phyloP scores from a whole-genome alignment of 2,113 vertebrate species.

The Litocranius walleri region DNA sequence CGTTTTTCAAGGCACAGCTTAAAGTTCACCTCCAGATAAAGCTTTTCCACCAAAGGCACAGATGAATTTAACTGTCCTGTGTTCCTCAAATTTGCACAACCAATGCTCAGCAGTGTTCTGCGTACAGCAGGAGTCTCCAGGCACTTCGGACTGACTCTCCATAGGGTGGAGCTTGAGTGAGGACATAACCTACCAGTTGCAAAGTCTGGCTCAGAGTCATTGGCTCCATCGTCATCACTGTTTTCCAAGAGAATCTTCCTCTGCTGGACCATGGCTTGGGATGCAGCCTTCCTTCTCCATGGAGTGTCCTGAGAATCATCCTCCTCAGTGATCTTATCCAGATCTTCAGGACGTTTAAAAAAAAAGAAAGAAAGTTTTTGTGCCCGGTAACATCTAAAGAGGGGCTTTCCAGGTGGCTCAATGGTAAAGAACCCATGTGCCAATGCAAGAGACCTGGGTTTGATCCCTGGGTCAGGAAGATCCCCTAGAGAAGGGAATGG shows the following conservation, averaged over 20 bases:
- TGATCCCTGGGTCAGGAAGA: not conserved
- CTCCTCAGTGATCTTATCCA: conserved; percentile 80
- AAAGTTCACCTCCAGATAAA: not conserved
- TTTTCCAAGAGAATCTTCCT: conserved; percentile 53
- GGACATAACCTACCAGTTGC: conserved; percentile 61
- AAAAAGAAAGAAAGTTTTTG: not conserved
- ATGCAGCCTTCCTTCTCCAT: conserved; percentile 64
- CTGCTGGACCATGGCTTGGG: conserved; percentile 43
- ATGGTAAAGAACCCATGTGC: not conserved
- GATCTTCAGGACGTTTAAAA: conserved; percentile 67
- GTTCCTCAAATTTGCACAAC: not conserved
- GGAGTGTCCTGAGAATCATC: not conserved
- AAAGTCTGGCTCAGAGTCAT: conserved; percentile 60
- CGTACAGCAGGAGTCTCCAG: not conserved
- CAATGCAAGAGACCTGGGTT: not conserved
- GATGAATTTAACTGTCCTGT: not conserved
- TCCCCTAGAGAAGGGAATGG: not conserved
- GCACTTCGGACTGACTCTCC: not conserved
- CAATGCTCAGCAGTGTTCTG: not conserved
- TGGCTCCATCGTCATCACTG: not conserved
- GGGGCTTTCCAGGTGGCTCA: not conserved
- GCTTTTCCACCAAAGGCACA: not conserved
- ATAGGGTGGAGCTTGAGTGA: not conserved
- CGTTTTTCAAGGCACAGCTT: not conserved
- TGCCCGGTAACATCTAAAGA: not conserved